phyloP scores from a whole-genome alignment of 2,797 vertebrate species.

The Garrulus glandarius region DNA sequence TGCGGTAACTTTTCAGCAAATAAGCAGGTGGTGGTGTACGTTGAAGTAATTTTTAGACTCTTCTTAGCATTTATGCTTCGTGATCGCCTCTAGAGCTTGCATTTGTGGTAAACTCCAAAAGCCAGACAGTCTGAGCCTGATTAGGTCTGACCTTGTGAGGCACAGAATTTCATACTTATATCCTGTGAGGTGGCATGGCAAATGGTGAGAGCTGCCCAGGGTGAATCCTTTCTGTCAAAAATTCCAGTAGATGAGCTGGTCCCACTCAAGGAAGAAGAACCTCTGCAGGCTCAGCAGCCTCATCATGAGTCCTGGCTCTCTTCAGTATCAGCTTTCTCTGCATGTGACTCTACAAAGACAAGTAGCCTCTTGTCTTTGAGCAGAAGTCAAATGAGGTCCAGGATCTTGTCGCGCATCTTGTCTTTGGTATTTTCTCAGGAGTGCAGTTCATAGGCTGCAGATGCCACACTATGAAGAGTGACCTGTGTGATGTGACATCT shows the following conservation, averaged over 20 bases:
- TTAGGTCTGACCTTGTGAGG: background rate
- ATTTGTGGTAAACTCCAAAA: background rate
- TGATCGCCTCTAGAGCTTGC: background rate
- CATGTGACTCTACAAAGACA: too few species aligned
- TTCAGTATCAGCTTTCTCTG: background rate
- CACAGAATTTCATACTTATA: background rate
- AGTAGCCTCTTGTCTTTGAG: background rate
- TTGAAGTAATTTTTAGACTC: constrained; percentile 23
- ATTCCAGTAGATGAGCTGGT: background rate
- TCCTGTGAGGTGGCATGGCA: background rate
- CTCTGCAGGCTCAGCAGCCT: accelerated
- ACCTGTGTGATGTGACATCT: accelerated
- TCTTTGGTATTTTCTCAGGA: background rate
- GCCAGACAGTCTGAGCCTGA: background rate
- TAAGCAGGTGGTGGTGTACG: background rate
- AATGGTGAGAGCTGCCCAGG: background rate
- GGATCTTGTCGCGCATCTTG: background rate
- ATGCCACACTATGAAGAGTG: background rate
- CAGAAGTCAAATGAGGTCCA: background rate
- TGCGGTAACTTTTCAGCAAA: background rate
- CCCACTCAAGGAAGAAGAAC: background rate
- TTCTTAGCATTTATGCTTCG: background rate
- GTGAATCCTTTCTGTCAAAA: background rate
- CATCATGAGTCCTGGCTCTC: background rate
- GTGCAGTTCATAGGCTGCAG: background rate